phyloP scores from a whole-genome alignment of 2,113 vertebrate genomes.

The Psophia crepitans region DNA sequence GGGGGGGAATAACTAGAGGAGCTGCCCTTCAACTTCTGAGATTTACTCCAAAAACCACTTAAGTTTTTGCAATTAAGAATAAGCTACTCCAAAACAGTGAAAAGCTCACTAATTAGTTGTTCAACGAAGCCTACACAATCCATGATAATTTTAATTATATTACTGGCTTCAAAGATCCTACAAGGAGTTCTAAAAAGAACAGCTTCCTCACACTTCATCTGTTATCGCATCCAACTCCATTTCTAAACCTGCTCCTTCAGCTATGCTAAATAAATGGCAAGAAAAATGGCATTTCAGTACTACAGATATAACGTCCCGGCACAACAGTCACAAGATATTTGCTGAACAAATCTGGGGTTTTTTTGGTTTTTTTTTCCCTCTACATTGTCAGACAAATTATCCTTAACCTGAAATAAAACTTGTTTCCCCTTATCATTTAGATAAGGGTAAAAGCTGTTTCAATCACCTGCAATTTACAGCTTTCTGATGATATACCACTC shows the following conservation, averaged over 20 bases:
- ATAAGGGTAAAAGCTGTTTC: background rate
- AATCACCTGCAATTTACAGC: background rate
- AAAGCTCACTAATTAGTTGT: background rate
- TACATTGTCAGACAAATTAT: background rate
- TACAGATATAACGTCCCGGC: background rate
- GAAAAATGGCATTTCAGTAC: background rate
- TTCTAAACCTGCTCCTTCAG: background rate
- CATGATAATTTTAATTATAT: background rate
- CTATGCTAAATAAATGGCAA: background rate
- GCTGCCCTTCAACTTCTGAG: background rate
- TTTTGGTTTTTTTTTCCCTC: no score
- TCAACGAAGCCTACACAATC: background rate
- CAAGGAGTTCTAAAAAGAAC: constrained; percentile 2
- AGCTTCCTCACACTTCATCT: constrained; percentile 20
- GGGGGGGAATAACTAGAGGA: background rate
- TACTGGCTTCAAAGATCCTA: background rate
- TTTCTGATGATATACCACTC: background rate
- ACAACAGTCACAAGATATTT: background rate
- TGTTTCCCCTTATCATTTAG: background rate
- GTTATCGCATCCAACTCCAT: background rate
- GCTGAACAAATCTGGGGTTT: background rate
- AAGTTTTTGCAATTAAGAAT: background rate
- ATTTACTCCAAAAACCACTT: background rate
- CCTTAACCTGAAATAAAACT: background rate
- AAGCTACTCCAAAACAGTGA: background rate